Evolutionary conservation across 2,113 vertebrate species (phyloP).

Genomic region (Archilochus colubris): DNA sequence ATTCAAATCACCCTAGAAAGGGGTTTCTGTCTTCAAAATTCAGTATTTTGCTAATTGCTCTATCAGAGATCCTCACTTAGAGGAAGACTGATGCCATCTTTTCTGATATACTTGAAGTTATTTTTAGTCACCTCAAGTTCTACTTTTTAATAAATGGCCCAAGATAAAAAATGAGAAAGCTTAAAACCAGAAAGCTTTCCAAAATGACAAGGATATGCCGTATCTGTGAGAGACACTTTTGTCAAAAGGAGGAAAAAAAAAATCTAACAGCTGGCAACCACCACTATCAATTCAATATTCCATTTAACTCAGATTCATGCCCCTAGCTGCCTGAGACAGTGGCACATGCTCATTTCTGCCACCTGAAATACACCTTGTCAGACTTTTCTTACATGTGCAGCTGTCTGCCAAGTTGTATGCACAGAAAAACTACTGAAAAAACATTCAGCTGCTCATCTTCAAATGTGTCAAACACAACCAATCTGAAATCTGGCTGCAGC

Average conservation of each 20-base stretch:
- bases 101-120: background rate
- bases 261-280: background rate
- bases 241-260: no score
- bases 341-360: background rate
- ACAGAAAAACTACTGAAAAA: background rate
- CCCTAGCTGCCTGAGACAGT: background rate
- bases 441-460: background rate
- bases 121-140: background rate
- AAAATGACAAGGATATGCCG: background rate
- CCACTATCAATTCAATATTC: background rate
- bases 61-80: background rate
- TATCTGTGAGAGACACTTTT: background rate
- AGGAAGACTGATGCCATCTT: background rate
- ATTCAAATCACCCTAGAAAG: background rate
- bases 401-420: background rate
- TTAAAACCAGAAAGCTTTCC: background rate
- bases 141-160: background rate
- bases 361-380: background rate
- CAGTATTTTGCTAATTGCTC: background rate
- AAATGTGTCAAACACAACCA: background rate
- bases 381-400: background rate
- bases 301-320: background rate
- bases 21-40: background rate
- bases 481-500: no score
- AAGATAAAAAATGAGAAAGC: background rate